These are phyloP conservation scores for Phenganax stokvisi DNA, from an alignment of 92 coral and sea anemone species.

Conservation along the genomic window DNA sequence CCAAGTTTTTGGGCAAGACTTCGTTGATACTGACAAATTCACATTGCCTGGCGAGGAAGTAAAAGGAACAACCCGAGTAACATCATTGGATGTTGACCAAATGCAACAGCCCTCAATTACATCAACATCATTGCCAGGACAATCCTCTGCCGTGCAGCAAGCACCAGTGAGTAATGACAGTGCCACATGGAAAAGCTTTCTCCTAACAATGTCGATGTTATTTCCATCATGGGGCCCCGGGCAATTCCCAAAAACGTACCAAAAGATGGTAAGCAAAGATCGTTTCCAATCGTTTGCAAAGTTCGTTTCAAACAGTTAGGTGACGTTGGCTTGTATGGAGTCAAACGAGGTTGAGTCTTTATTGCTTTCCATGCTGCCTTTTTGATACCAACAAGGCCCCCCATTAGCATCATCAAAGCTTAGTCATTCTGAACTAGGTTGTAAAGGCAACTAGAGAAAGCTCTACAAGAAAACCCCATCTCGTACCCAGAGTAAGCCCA, in stretches of 20 bases:
- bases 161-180: background rate
- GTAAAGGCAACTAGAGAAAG: conserved; percentile 3
- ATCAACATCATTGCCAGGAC: background rate
- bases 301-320: background rate
- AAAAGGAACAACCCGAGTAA: too few species aligned
- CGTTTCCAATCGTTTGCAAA: background rate
- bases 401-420: background rate
- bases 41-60: too few species aligned
- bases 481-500: too few species aligned
- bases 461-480: background rate
- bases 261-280: background rate
- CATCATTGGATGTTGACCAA: too few species aligned
- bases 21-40: too few species aligned
- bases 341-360: background rate
- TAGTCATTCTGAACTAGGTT: background rate
- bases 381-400: background rate
- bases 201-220: background rate
- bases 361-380: conserved; percentile 1
- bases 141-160: too few species aligned
- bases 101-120: background rate
- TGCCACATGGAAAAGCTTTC: background rate
- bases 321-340: conserved; percentile 10
- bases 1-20: too few species aligned
- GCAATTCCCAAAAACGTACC: background rate
- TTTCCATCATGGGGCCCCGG: background rate